phyloP scores from a whole-genome alignment of 2,888 invertebrate genomes.

The Chrysolina haemoptera region DNA sequence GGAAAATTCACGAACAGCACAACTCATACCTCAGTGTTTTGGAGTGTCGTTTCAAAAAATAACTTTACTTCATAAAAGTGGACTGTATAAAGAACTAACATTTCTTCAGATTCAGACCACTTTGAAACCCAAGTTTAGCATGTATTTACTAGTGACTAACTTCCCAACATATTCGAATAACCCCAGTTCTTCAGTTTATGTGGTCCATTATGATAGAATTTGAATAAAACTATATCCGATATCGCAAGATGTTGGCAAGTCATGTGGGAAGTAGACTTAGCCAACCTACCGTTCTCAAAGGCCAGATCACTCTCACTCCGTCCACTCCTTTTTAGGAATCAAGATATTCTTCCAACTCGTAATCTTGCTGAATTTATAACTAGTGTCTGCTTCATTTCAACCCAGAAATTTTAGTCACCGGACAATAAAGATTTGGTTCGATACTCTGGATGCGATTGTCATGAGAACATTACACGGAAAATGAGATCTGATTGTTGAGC shows the following conservation, averaged over 20 bases:
- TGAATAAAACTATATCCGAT: conserved; percentile 20
- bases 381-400: neutral
- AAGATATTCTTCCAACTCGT: conserved; percentile 21
- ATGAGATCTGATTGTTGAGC: too few relatives aligned
- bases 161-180: neutral
- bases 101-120: neutral
- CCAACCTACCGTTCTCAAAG: conserved; percentile 44
- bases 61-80: too few relatives aligned
- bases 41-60: too few relatives aligned
- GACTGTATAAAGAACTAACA: too few relatives aligned
- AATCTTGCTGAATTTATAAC: conserved; percentile 22
- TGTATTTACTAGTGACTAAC: neutral
- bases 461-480: too few relatives aligned
- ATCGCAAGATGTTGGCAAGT: conserved; percentile 21
- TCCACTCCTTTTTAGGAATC: conserved; percentile 50
- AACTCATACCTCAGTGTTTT: too few relatives aligned
- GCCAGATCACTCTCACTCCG: conserved; percentile 51
- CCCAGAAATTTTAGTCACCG: neutral
- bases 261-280: conserved; percentile 45
- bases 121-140: neutral
- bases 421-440: too few relatives aligned
- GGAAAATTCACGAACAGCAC: too few relatives aligned
- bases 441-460: too few relatives aligned
- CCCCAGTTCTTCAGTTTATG: neutral
- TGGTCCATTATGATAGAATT: neutral